Evolutionary conservation across 2,113 vertebrate species (phyloP), one percentile per base, ranked within the genome.

Genomic region (Salvator merianae): DNA sequence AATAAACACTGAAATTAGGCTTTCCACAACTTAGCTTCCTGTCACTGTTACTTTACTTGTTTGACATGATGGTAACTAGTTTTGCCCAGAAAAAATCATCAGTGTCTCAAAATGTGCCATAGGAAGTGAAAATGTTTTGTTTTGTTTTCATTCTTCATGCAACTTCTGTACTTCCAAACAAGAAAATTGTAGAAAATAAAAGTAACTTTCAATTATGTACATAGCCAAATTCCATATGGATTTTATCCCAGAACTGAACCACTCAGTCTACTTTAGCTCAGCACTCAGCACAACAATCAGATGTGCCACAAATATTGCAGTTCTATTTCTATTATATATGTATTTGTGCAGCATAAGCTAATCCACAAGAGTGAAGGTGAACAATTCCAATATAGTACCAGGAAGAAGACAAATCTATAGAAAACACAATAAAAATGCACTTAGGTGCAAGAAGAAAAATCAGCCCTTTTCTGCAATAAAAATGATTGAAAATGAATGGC

Each of bases 121-220:
- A 59, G 32, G 70, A 93, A 87, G 24, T 83, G 32, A 70, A 89
- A 78, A 26, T 65, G 85, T 40, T n/a, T n/a, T n/a, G n/a, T n/a
- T n/a, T n/a, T n/a, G 77, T 3, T 1, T 79, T 83, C 34, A 85
- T 86, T 90, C 40, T 38, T 84, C 13, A 7, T 82, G 1, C 2
- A 55, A 0, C 53, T 36, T 3, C 32, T 76, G 7, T 77, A 3
- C 13, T 38, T 43, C 38, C 66, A 88, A 87, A 1, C 10, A 86
- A 59, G 2, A 87, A 85, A 89, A 62, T 13, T 69, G 22, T 59
- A 81, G 4, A 5, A 32, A 88, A 53, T 12, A 79, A 16, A 12
- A 74, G 6, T 30, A 9, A 53, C 68, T 84, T 34, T 79, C 40
- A 71, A 28, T 86, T 87, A 66, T 76, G 7, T 82, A 26, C 30